Percentiles rank a stretch among this genome's conserved stretches.
Evolutionary conservation across 1,140 invertebrate species (phyloP).

Genomic region (Prorops nasuta): DNA sequence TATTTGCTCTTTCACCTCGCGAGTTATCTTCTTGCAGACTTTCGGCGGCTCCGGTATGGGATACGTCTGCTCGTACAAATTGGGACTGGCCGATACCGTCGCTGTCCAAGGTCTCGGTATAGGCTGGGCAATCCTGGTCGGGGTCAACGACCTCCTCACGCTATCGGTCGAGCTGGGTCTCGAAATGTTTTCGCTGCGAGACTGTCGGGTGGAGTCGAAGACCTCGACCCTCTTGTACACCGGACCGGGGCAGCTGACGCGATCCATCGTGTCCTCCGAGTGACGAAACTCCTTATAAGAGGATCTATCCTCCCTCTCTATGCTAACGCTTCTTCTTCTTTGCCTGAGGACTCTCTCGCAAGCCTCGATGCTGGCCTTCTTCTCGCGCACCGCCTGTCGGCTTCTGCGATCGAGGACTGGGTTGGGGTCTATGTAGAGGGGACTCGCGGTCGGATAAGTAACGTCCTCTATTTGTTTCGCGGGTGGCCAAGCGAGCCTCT

Average conservation of each 20-base stretch:
- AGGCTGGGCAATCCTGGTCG: slow-evolving; percentile 50
- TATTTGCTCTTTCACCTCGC: slow-evolving; percentile 32
- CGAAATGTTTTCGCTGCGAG: slow-evolving; percentile 27
- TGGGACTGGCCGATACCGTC: slow-evolving; percentile 37
- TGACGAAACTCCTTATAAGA: slow-evolving; percentile 3
- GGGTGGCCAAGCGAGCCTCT: slow-evolving; percentile 45
- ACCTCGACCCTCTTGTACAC: slow-evolving; percentile 42
- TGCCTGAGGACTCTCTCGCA: slow-evolving; percentile 19
- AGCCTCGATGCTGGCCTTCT: slow-evolving; percentile 35
- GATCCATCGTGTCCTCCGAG: slow-evolving; percentile 38
- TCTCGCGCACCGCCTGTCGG: slow-evolving; percentile 33
- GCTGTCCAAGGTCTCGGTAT: slow-evolving; percentile 50
- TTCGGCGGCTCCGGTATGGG: slow-evolving; percentile 24
- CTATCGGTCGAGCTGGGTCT: slow-evolving; percentile 44
- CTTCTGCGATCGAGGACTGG: slow-evolving; percentile 32
- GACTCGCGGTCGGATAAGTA: slow-evolving; percentile 53
- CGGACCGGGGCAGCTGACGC: slow-evolving; percentile 43
- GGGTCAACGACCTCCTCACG: slow-evolving; percentile 46
- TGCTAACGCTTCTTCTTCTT: slow-evolving; percentile 15
- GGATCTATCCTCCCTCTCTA: slow-evolving; percentile 15
- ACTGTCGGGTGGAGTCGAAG: slow-evolving; percentile 25
- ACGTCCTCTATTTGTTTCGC: slow-evolving; percentile 47
- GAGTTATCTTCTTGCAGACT: slow-evolving; percentile 33
- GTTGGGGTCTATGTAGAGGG: slow-evolving; percentile 52
- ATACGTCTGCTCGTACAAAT: slow-evolving; percentile 39